Base-by-base conservation (phyloP, 2,888 invertebrate genomes). In the Carcina quercana region DNA sequence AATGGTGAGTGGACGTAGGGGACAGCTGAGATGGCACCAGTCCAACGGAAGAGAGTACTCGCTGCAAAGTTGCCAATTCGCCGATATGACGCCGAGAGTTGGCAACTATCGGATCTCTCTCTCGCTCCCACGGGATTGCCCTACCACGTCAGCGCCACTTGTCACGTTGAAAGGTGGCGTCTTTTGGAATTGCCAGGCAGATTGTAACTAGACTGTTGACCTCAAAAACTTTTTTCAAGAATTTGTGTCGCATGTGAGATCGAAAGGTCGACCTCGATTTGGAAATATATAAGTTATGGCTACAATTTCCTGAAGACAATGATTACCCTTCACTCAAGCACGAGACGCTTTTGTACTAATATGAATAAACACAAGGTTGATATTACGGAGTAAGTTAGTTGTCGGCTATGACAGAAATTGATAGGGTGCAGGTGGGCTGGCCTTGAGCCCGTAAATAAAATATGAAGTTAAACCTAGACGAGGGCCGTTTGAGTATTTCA, bases 11-110 rank as follows among this genome's bases (percentile, higher is more conserved):
- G 60, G 65, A 63, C 58, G 51, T 50, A 43, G 21, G 63, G 62
- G 78, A 76, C 80, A 79, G 76, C 70, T 70, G 73, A 62, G 50
- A 58, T 79, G 80, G 80, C 79, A 53, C 10, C 3, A 22, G 33
- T 76, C 80, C 80, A 80, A 65, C 21, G 45, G 40, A 50, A 48
- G 27, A 29, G n/a, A 20, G 50, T 55, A 58, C 58, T 56, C n/a
- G n/a, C n/a, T n/a, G n/a, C n/a, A n/a, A n/a, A n/a, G n/a, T 58
- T 58, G 54, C 59, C 61, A 55, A 63, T 48, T 49, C 54, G 49
- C 47, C 43, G 37, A 37, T 15, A 38, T 67, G 60, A 62, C 61
- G 59, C 56, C 53, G 28, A 25, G 25, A 25, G 4, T 13, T 19
- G 20, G 22, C 11, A 28, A 31, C 22, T 11, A 17, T 31, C 33